Conservation (phyloP, 2,888 invertebrate species). For the Fragum whitleyi region DNA sequence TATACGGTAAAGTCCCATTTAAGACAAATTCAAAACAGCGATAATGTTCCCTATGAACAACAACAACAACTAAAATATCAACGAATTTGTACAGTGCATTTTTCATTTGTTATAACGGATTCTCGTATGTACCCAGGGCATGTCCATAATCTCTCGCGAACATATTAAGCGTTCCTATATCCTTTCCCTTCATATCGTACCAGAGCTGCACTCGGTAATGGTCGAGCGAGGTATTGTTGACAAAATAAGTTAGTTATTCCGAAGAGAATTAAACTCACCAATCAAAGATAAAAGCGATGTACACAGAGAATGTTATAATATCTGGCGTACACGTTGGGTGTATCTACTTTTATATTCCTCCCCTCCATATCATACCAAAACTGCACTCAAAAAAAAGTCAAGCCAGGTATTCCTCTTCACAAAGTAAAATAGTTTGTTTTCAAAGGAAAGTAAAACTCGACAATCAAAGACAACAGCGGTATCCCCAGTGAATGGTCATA, state of each 20-base stretch:
- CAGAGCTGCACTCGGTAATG: constrained; percentile 27
- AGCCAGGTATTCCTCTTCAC: no score
- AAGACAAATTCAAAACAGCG: no score
- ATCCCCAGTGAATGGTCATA: background rate
- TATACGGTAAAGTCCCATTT: no score
- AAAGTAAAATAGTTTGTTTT: no score
- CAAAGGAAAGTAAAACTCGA: no score
- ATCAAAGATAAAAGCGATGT: background rate
- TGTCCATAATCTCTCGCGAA: constrained; percentile 11
- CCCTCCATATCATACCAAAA: constrained; percentile 42
- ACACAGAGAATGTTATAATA: background rate
- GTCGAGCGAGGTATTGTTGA: background rate
- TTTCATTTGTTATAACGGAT: no score
- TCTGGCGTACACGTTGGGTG: constrained; percentile 25
- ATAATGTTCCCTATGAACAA: no score
- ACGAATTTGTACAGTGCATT: no score
- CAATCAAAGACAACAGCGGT: background rate
- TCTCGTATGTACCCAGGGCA: background rate
- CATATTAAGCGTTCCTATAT: constrained; percentile 32
- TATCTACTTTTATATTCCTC: background rate
- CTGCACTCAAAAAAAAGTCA: background rate
- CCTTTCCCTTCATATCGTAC: constrained; percentile 31
- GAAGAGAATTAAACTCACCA: background rate
- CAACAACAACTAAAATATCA: no score
- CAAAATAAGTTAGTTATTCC: no score